These are phyloP conservation scores for Spilosoma lubricipeda DNA, from an alignment of 2,888 invertebrate genomes.

Conservation along the genomic window DNA sequence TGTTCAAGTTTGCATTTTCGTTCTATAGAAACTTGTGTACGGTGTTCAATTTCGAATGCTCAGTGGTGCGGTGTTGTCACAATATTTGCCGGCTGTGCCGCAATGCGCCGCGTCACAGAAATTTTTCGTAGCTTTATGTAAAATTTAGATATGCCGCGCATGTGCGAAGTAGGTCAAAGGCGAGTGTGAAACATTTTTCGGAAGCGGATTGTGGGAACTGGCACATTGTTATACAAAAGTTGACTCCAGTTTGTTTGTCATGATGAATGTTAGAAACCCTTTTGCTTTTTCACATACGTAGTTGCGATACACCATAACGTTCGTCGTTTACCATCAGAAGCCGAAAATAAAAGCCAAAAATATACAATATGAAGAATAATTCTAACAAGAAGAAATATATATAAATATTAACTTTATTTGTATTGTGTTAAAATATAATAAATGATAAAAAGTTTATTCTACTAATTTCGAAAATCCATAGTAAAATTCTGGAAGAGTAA, in stretches of 20 bases:
- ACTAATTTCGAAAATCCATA: background rate
- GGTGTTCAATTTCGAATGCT: slow-evolving; percentile 51
- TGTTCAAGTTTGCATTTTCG: slow-evolving; percentile 49
- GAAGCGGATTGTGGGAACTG: slow-evolving; percentile 44
- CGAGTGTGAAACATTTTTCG: slow-evolving; percentile 45
- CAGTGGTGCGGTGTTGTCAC: slow-evolving; percentile 54
- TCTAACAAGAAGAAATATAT: background rate
- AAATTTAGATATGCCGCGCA: slow-evolving; percentile 54
- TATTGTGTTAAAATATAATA: background rate
- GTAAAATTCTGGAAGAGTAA: background rate
- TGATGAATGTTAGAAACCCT: slow-evolving; percentile 43
- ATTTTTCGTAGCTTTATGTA: slow-evolving; percentile 61
- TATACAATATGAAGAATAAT: background rate
- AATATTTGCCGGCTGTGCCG: slow-evolving; percentile 60
- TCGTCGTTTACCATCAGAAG: background rate
- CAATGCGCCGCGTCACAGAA: slow-evolving; percentile 62
- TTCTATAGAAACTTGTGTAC: slow-evolving; percentile 31
- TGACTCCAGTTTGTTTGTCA: slow-evolving; percentile 47
- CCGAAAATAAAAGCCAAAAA: background rate
- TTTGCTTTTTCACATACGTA: slow-evolving; percentile 36
- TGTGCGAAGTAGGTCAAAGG: slow-evolving; percentile 54
- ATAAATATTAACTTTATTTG: background rate
- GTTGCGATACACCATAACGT: slow-evolving; percentile 14
- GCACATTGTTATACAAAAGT: slow-evolving; percentile 47
- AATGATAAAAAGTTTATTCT: background rate